Conservation (phyloP, 2,888 invertebrate genomes). For the Beris chalybata region DNA sequence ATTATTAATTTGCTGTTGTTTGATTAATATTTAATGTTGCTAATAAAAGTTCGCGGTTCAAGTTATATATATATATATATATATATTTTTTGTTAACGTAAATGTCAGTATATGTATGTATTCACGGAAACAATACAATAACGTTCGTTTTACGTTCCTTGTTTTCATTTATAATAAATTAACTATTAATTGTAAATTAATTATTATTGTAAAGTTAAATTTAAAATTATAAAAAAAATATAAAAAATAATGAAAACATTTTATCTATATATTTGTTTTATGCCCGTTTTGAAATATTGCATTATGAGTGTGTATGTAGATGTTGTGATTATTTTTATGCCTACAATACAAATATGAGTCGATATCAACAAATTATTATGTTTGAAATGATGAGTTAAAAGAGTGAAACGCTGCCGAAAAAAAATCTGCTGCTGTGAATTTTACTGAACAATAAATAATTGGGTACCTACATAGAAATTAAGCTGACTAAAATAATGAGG, state of each 20-base stretch:
- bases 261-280: conserved; percentile 28
- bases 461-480: too few relatives aligned
- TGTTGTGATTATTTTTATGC: too few relatives aligned
- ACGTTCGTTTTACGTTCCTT: conserved; percentile 33
- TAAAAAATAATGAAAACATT: conserved; percentile 15
- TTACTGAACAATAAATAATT: too few relatives aligned
- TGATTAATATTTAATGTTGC: neutral
- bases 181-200: conserved; percentile 18
- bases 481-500: too few relatives aligned
- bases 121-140: conserved; percentile 43
- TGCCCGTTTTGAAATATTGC: conserved; percentile 35
- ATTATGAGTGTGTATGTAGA: conserved; percentile 23
- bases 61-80: too few relatives aligned
- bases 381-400: too few relatives aligned
- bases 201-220: neutral
- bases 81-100: too few relatives aligned
- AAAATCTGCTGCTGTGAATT: too few relatives aligned
- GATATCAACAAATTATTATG: too few relatives aligned
- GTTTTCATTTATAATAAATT: conserved; percentile 17
- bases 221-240: conserved; percentile 10
- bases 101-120: conserved; percentile 14
- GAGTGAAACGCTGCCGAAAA: too few relatives aligned
- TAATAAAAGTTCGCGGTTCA: neutral
- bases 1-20: neutral
- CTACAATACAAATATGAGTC: too few relatives aligned